Base-by-base conservation (phyloP, 1,140 invertebrate genomes). In the Drosophila kurseongensis region DNA sequence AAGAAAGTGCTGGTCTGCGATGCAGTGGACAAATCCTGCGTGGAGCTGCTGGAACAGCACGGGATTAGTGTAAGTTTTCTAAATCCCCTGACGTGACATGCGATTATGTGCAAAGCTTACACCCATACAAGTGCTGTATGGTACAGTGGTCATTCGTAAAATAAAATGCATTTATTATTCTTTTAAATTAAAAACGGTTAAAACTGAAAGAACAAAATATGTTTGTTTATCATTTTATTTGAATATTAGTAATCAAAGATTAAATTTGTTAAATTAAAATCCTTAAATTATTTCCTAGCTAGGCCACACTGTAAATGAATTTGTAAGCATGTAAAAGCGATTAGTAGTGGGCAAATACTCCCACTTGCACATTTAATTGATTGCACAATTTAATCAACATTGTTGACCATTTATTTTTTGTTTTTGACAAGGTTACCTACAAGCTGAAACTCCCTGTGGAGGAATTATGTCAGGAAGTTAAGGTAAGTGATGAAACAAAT, bases 1-100 rank as follows among this genome's bases (percentile, higher is more conserved):
- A 94, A 94, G 73, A 94, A 94, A 51, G 97, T 99, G 44, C 93
- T 99, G 27, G 96, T 99, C 68, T 97, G 97, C 74, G 98, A 99
- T 93, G 97, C 97, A 23, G 97, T 99, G 3, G 97, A 98, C 89
- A 93, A 94, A 10, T 95, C 95, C 75, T 99, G 98, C 92, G 95
- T 96, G 2, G 94, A 97, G 59, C 94, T 98, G 40, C 94, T 99
- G 1, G 92, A 95, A 67, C 92, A 95, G 52, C 94, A 97, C 90
- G 96, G 96, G 13, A 96, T 99, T 71, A 93, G 95, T 47, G 97
- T 98, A 54, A 95, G 63, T 90, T 35, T 32, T 5, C 3, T 8
- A 9, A 41, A 4, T 14, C 29, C 47, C 50, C 36, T 8, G 13
- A 7, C 5, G 32, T 27, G 52, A 7, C 13, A 32, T 40, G 5